Percentiles rank a stretch among this genome's conserved stretches.
Evolutionary conservation across 2,888 invertebrate genomes (phyloP).

Genomic region (Drosophila nigricruria): DNA sequence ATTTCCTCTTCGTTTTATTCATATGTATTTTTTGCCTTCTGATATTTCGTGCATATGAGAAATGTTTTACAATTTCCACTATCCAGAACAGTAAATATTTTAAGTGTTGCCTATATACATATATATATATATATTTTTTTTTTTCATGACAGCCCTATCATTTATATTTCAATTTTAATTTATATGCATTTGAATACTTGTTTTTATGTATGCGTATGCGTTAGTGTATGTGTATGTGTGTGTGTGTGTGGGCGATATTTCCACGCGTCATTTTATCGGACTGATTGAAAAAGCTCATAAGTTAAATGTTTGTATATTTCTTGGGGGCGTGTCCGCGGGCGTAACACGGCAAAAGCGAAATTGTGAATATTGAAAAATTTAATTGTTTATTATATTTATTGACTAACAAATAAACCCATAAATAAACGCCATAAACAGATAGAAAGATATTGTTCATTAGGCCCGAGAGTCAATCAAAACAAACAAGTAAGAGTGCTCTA

Average conservation of each 20-base stretch:
- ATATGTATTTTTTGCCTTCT: constrained; percentile 15
- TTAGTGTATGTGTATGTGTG: background rate
- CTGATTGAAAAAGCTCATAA: constrained; percentile 52
- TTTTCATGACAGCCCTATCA: constrained; percentile 39
- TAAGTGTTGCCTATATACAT: constrained; percentile 57
- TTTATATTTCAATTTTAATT: constrained; percentile 78
- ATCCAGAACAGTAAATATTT: constrained; percentile 71
- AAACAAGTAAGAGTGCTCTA: too few species aligned
- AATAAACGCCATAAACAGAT: background rate
- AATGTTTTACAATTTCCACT: constrained; percentile 75
- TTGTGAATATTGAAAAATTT: constrained; percentile 20
- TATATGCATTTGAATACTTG: constrained; percentile 64
- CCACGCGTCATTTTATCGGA: background rate
- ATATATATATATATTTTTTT: background rate
- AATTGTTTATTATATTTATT: constrained; percentile 35
- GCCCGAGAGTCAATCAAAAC: background rate
- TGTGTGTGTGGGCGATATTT: background rate
- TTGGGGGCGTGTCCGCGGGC: constrained; percentile 8
- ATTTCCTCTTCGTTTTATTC: constrained; percentile 27
- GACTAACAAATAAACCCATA: constrained; percentile 16
- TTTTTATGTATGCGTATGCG: constrained; percentile 3
- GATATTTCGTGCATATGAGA: constrained; percentile 45
- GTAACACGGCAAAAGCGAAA: constrained; percentile 23
- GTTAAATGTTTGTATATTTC: constrained; percentile 39
- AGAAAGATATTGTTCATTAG: background rate